Conservation (phyloP, 2,113 vertebrate species). For the Madoqua kirkii region DNA sequence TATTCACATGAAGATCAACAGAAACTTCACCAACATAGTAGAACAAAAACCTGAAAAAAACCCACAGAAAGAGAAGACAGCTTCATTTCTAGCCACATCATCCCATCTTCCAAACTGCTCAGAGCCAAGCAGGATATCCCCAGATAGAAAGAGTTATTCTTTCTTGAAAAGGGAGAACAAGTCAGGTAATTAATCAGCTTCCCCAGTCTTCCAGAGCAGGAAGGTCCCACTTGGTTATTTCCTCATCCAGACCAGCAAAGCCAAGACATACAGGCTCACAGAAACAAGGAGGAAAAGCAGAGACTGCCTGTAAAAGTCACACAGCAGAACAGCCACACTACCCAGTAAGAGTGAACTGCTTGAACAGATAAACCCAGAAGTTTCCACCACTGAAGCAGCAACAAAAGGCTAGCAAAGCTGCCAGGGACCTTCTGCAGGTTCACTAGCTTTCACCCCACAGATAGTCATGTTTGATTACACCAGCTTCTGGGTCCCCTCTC, state of each 20-base stretch:
- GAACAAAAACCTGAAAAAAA: not conserved
- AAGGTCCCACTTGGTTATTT: not conserved
- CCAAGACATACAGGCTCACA: too few species aligned
- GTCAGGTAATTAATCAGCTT: not conserved
- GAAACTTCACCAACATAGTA: not conserved
- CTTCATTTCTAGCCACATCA: not conserved
- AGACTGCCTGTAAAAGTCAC: not conserved
- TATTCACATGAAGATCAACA: not conserved
- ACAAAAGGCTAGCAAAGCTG: not conserved
- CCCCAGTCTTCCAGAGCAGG: not conserved
- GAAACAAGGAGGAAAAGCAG: not conserved
- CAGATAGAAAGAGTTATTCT: not conserved
- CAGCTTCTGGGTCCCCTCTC: not conserved
- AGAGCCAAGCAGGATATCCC: not conserved
- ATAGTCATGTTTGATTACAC: accelerated
- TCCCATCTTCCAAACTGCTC: not conserved
- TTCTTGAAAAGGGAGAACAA: not conserved
- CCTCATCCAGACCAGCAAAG: not conserved
- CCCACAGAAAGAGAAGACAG: not conserved
- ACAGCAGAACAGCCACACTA: not conserved
- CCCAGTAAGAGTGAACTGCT: too few species aligned
- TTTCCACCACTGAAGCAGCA: not conserved
- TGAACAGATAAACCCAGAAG: not conserved
- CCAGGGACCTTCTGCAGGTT: not conserved
- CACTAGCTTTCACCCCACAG: not conserved